Evolutionary conservation across 2,888 invertebrate species (phyloP).

Genomic region (Netelia virgata): DNA sequence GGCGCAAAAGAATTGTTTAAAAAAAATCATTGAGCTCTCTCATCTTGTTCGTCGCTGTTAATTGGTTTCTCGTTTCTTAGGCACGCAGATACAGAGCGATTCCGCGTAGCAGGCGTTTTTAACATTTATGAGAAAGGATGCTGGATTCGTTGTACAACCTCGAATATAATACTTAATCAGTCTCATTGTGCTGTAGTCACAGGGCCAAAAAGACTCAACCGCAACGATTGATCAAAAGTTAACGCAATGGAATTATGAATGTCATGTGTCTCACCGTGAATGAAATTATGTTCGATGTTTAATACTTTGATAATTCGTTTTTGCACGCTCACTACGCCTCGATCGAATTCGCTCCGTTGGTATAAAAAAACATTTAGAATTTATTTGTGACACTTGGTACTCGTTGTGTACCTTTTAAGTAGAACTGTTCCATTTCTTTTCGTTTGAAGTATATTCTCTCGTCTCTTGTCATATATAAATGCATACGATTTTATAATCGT

Average conservation of each 20-base stretch:
- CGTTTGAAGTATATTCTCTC: constrained; percentile 2
- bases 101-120: constrained; percentile 47
- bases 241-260: constrained; percentile 11
- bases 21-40: constrained; percentile 15
- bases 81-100: constrained; percentile 56
- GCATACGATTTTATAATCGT: constrained; percentile 8
- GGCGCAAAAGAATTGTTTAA: constrained; percentile 8
- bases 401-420: constrained; percentile 21
- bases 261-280: constrained; percentile 38
- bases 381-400: constrained; percentile 14
- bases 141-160: constrained; percentile 25
- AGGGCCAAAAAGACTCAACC: background rate
- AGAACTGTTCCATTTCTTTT: constrained; percentile 13
- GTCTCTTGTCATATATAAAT: constrained; percentile 25
- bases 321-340: constrained; percentile 28
- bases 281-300: constrained; percentile 10
- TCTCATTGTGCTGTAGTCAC: constrained; percentile 49
- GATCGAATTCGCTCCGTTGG: constrained; percentile 39
- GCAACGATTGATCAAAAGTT: constrained; percentile 12
- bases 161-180: constrained; percentile 50
- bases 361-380: constrained; percentile 50
- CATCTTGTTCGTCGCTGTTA: constrained; percentile 12
- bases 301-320: constrained; percentile 34
- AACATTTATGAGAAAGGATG: constrained; percentile 19
- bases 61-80: constrained; percentile 19